Percentiles rank a stretch among this genome's conserved stretches.
phyloP scores from a whole-genome alignment of 2,888 invertebrate species.

The Ophraella communa region DNA sequence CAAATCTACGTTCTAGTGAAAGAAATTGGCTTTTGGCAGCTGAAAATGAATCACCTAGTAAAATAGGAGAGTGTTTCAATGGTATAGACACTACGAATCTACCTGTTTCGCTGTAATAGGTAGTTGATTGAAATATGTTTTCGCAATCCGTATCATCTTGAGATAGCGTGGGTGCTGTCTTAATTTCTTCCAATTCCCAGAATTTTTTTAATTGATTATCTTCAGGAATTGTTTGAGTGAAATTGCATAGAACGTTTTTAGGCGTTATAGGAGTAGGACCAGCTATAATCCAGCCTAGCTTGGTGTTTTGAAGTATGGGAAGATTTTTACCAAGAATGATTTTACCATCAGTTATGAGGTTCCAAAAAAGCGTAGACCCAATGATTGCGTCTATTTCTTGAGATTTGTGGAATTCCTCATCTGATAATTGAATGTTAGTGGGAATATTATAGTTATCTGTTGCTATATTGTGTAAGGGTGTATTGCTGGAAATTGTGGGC shows the following conservation, averaged over 20 bases:
- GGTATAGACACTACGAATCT: no score
- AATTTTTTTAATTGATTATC: constrained; percentile 25
- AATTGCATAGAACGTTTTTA: constrained; percentile 12
- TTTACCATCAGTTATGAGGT: constrained; percentile 22
- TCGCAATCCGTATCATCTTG: constrained; percentile 21
- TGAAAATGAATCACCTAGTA: no score
- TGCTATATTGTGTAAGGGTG: neutral
- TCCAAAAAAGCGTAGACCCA: constrained; percentile 31
- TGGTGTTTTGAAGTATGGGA: no score
- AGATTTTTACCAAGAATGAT: no score
- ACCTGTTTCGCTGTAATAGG: no score
- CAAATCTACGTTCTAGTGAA: constrained; percentile 23
- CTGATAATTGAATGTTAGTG: constrained; percentile 17
- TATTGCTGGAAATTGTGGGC: no score
- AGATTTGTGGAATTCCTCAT: constrained; percentile 20
- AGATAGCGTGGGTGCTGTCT: neutral
- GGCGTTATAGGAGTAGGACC: neutral
- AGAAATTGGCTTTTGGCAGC: no score
- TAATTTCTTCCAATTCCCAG: constrained; percentile 26
- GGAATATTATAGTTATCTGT: constrained; percentile 11
- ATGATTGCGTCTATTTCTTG: constrained; percentile 26
- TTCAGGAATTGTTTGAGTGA: constrained; percentile 22
- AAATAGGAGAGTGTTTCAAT: no score
- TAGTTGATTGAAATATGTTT: constrained; percentile 12
- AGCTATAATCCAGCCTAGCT: no score